These are phyloP conservation scores for Watsonalla binaria DNA, from an alignment of 2,888 invertebrate genomes.

Conservation along the genomic window DNA sequence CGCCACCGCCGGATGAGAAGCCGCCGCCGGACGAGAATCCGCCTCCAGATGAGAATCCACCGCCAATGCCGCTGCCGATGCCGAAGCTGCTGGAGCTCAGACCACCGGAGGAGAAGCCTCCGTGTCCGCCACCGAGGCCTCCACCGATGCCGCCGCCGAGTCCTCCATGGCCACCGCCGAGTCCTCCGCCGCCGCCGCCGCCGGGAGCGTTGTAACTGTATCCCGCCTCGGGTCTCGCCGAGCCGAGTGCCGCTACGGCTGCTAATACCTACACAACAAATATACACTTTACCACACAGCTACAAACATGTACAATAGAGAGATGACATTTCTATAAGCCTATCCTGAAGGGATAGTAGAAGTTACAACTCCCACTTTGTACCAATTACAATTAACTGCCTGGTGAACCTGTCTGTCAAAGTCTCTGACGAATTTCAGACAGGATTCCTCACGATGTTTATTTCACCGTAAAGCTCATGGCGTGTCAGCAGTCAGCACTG, in stretches of 20 bases:
- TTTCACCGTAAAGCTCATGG: no score
- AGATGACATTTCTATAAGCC: no score
- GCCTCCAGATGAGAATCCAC: conserved; percentile 41
- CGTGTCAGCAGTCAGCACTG: no score
- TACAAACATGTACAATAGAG: conserved; percentile 26
- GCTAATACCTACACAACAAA: conserved; percentile 67
- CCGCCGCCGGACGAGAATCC: conserved; percentile 38
- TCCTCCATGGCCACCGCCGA: conserved; percentile 43
- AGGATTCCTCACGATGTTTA: no score
- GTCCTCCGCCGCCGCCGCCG: conserved; percentile 50
- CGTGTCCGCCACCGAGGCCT: conserved; percentile 38
- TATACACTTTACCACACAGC: conserved; percentile 20
- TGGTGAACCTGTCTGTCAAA: no score
- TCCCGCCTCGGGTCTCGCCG: conserved; percentile 80
- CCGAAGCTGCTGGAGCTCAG: conserved; percentile 60
- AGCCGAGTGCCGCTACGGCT: conserved; percentile 77
- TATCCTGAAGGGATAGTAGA: no score
- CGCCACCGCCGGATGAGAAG: conserved; percentile 34
- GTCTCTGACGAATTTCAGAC: no score
- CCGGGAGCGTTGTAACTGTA: conserved; percentile 78
- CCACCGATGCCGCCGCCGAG: conserved; percentile 46
- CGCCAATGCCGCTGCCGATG: conserved; percentile 43
- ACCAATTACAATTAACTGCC: no score
- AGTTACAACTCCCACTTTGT: no score
- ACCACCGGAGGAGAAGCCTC: conserved; percentile 54